Evolutionary conservation across 2,113 vertebrate genomes (phyloP), one percentile per base, ranked within the genome.

Genomic region (Pteronura brasiliensis): DNA sequence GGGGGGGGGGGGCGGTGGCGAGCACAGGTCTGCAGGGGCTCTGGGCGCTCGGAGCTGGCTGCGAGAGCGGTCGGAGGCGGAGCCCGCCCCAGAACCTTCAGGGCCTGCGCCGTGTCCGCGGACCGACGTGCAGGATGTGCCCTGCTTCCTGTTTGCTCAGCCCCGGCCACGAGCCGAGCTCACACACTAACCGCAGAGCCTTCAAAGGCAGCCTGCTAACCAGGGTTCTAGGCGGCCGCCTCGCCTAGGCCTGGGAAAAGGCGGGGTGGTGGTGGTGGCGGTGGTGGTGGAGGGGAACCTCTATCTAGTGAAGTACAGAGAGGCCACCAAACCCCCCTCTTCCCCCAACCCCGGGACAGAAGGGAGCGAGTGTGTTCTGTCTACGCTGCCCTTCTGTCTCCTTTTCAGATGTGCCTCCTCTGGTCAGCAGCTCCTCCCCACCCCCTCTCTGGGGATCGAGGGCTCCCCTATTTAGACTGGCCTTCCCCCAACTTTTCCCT

Each of bases 71-170:
- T 0, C 12, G 36, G 72, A 34, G 49, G 57, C 49, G 42, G 57
- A 71, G 69, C 44, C 7, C 4, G 14, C 52, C 2, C 0, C 67
- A 82, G 59, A 96, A 87, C 10, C 34, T 93, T 95, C 55, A 0
- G 25, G 23, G 52, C 47, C 65, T 92, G 61, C 17, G 42, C 49
- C 23, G 52, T 1, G 77, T 87, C 90, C 55, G 31, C 0, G 36
- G 27, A 39, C 87, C 2, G 13, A 63, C 71, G 0, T 20, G 77
- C 97, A 97, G 97, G 98, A 98, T 97, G 96, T 98, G 83, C 96
- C 89, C 52, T 20, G 55, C 97, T 98, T 98, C 98, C 97, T 98
- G 97, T 98, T 98, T 98, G 98, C 97, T 93, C 83, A 95, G 97
- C 83, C 63, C 23, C 7, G 18, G 97, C 96, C 83, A 44, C n/a